A percentile compares a stretch with the other conserved stretches of the same genome.
phyloP scores from a whole-genome alignment of 2,113 vertebrate species.

The Pelecanus crispus region DNA sequence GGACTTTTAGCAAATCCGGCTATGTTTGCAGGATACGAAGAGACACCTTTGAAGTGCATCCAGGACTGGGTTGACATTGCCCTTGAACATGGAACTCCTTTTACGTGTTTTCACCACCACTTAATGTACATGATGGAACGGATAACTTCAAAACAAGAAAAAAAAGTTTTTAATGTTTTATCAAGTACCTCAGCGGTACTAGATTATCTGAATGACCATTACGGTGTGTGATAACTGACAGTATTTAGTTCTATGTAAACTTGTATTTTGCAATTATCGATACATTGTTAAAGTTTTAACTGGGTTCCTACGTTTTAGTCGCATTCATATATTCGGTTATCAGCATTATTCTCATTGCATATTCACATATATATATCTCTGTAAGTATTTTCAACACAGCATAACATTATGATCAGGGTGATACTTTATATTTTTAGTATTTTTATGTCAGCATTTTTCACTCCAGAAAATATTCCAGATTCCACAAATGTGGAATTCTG shows the following conservation, averaged over 20 bases:
- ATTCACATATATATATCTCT: no score
- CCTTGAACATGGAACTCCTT: slow-evolving; percentile 89
- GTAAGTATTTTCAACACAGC: neutral
- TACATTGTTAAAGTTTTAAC: neutral
- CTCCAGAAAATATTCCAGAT: neutral
- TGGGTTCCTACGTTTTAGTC: neutral
- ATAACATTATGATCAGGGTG: neutral
- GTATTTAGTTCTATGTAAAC: neutral
- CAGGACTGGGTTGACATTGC: slow-evolving; percentile 95
- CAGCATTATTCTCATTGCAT: no score
- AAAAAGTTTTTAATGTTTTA: slow-evolving; percentile 89
- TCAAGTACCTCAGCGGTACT: slow-evolving; percentile 93
- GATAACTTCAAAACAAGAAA: slow-evolving; percentile 91
- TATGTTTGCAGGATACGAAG: slow-evolving; percentile 91
- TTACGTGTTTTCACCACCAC: slow-evolving; percentile 94
- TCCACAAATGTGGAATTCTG: neutral
- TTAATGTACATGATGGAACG: slow-evolving; percentile 98
- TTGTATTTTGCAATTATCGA: neutral
- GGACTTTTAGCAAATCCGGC: slow-evolving; percentile 93
- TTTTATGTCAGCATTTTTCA: neutral
- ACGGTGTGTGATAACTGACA: slow-evolving; percentile 63
- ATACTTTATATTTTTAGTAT: neutral
- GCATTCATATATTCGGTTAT: neutral
- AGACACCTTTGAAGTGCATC: slow-evolving; percentile 89
- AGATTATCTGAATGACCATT: slow-evolving; percentile 88